Percentiles rank a stretch among this genome's conserved stretches.
Conservation (phyloP, 2,113 vertebrate genomes). For the Saimiri boliviensis region DNA sequence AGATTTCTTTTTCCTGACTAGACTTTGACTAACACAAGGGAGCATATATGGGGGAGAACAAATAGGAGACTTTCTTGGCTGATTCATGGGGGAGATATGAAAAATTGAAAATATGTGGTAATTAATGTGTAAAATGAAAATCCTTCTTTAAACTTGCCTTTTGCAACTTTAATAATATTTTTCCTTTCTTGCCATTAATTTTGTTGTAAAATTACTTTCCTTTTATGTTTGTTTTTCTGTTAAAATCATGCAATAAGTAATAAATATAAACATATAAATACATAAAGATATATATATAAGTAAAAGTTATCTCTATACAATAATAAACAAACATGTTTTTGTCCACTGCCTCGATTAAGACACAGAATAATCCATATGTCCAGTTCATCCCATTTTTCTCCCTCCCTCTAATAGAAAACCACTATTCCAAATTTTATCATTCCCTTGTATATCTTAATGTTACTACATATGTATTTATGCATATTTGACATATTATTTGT, state of each 20-base stretch:
- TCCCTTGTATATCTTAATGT: neutral
- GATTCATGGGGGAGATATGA: neutral
- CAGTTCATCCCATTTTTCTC: neutral
- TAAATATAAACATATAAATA: neutral
- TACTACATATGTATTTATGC: neutral
- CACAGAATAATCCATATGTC: neutral
- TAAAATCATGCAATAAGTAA: neutral
- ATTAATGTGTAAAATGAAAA: neutral
- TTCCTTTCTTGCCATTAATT: neutral
- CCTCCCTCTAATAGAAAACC: neutral
- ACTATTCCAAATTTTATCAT: neutral
- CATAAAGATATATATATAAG: neutral
- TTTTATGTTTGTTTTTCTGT: neutral
- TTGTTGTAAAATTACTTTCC: neutral
- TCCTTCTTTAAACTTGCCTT: neutral
- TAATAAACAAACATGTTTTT: neutral
- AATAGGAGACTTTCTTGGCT: neutral
- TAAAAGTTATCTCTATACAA: neutral
- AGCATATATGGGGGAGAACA: neutral
- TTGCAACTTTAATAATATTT: neutral
- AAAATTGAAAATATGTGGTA: neutral
- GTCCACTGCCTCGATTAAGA: neutral
- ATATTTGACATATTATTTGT: neutral
- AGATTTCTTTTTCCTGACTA: neutral
- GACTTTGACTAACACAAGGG: neutral